Conservation (phyloP, 2,113 vertebrate species). For the Montifringilla adamsi region DNA sequence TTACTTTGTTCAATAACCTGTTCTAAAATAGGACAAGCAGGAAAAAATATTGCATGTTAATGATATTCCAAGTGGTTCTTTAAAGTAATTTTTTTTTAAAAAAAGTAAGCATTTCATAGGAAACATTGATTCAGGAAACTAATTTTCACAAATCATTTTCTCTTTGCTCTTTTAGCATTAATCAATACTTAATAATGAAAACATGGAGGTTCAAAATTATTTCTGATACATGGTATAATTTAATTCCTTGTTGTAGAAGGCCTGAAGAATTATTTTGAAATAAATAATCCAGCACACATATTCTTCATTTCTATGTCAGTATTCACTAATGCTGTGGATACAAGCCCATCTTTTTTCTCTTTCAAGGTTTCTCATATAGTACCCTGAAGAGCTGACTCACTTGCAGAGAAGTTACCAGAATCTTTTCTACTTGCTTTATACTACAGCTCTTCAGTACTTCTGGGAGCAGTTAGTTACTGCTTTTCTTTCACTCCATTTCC, state of each 20-base stretch:
- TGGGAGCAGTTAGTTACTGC: not conserved
- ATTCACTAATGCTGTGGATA: not conserved
- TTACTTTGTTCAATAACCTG: not conserved
- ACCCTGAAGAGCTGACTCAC: not conserved
- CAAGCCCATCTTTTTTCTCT: not conserved
- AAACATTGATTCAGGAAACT: slow-evolving; percentile 1
- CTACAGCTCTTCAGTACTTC: not conserved
- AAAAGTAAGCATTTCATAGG: not conserved
- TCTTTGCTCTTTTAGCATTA: not conserved
- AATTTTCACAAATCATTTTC: not conserved
- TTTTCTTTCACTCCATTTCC: not conserved
- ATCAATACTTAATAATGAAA: slow-evolving; percentile 38
- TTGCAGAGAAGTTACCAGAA: not conserved
- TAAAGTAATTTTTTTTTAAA: not conserved
- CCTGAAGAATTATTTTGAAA: not conserved
- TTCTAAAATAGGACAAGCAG: not conserved
- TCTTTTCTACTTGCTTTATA: not conserved
- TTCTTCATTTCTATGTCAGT: not conserved
- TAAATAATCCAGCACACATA: not conserved
- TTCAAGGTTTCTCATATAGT: not conserved
- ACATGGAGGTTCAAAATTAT: not conserved
- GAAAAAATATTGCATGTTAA: not conserved
- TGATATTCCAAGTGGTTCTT: not conserved
- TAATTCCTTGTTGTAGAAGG: not conserved
- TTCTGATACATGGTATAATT: not conserved